Conservation (phyloP, 2,113 vertebrate species). For the Pygoscelis adeliae region DNA sequence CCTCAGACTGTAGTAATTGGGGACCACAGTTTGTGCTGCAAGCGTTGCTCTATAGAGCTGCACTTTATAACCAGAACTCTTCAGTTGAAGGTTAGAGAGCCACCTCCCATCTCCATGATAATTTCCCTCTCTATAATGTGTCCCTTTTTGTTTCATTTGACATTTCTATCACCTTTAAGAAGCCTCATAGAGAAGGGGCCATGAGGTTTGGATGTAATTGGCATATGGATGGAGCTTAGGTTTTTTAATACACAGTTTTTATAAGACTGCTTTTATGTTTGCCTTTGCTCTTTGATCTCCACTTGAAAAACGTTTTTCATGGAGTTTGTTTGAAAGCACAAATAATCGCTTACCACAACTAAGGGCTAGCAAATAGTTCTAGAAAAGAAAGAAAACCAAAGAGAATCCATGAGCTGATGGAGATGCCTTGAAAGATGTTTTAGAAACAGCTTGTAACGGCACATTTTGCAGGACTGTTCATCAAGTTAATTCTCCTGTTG, state of each 20-base stretch:
- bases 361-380: conserved; percentile 55
- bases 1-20: not conserved
- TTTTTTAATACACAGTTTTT: conserved; percentile 73
- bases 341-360: conserved; percentile 78
- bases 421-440: conserved; percentile 58
- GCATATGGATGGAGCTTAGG: conserved; percentile 68
- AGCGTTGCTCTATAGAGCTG: not conserved
- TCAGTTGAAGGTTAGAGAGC: not conserved
- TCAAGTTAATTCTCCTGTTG: conserved; percentile 60
- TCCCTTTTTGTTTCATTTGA: conserved; percentile 40
- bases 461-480: conserved; percentile 48
- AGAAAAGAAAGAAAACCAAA: conserved; percentile 64
- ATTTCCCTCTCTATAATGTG: not conserved
- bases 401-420: conserved; percentile 46
- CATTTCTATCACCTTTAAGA: conserved; percentile 62
- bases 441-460: conserved; percentile 34
- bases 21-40: not conserved
- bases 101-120: not conserved
- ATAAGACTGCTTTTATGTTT: conserved; percentile 77
- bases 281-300: conserved; percentile 75
- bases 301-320: conserved; percentile 68
- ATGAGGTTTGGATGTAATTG: conserved; percentile 56
- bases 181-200: conserved; percentile 20
- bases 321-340: conserved; percentile 77
- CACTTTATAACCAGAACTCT: not conserved